Evolutionary conservation across 2,888 invertebrate species (phyloP).

Genomic region (Dicycla oo): DNA sequence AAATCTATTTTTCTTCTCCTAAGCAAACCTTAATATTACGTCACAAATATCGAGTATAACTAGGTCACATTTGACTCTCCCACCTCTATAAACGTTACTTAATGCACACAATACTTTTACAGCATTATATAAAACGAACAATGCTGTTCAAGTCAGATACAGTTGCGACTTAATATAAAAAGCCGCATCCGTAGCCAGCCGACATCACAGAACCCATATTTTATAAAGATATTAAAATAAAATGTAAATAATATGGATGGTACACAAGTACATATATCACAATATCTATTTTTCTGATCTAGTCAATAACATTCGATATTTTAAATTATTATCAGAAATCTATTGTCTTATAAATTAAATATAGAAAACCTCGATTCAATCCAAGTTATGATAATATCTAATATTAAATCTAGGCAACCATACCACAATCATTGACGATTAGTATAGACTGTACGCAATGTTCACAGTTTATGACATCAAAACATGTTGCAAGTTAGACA

Average conservation of each 20-base stretch:
- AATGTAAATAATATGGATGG: constrained; percentile 66
- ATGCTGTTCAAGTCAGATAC: constrained; percentile 27
- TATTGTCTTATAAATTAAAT: constrained; percentile 52
- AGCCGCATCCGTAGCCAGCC: constrained; percentile 17
- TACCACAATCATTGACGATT: constrained; percentile 44
- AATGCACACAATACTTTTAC: constrained; percentile 22
- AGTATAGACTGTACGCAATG: constrained; percentile 28
- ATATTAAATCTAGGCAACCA: constrained; percentile 70
- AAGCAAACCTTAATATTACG: constrained; percentile 34
- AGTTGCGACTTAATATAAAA: constrained; percentile 27
- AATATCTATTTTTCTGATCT: constrained; percentile 74
- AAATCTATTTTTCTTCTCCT: constrained; percentile 53
- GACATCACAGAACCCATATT: constrained; percentile 50
- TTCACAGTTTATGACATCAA: constrained; percentile 51
- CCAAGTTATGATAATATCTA: constrained; percentile 49
- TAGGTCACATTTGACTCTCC: constrained; percentile 38
- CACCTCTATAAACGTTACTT: constrained; percentile 42
- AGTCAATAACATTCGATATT: constrained; percentile 74
- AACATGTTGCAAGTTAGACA: constrained; percentile 69
- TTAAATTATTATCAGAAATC: constrained; percentile 55
- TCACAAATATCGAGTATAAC: constrained; percentile 39
- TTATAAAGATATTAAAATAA: constrained; percentile 53
- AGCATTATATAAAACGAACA: constrained; percentile 30
- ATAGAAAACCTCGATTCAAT: constrained; percentile 56
- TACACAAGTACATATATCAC: constrained; percentile 61